phyloP scores from a whole-genome alignment of 2,888 invertebrate species.

The Cataglyphis altisquamis region DNA sequence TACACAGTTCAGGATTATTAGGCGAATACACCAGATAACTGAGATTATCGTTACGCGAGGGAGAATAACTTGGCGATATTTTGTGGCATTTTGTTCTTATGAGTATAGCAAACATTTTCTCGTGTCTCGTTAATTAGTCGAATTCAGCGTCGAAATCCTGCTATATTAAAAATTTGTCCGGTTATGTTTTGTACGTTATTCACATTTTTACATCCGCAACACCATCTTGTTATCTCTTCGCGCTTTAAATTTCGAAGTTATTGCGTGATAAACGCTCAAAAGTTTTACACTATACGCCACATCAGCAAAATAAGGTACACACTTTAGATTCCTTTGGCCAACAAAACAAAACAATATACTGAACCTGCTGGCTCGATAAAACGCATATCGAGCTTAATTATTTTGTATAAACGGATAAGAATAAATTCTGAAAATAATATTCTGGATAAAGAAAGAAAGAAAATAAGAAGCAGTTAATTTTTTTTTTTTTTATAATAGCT shows the following conservation, averaged over 20 bases:
- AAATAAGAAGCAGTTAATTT: neutral
- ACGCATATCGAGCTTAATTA: neutral
- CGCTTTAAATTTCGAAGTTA: conserved; percentile 17
- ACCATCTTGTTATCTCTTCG: conserved; percentile 18
- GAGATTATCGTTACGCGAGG: conserved; percentile 4
- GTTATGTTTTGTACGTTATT: conserved; percentile 8
- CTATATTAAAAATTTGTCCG: neutral
- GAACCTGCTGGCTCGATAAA: neutral
- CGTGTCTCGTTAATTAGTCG: conserved; percentile 45
- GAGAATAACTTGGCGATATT: neutral
- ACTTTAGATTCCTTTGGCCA: neutral
- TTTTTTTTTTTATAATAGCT: neutral
- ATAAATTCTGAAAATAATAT: conserved; percentile 1
- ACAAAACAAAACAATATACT: neutral
- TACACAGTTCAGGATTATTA: conserved; percentile 62
- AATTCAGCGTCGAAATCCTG: conserved; percentile 21
- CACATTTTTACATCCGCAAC: conserved; percentile 13
- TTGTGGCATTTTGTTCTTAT: conserved; percentile 26
- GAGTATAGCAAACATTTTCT: conserved; percentile 9
- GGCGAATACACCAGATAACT: conserved; percentile 6
- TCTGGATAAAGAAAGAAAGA: neutral
- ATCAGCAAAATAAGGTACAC: neutral
- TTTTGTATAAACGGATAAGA: neutral
- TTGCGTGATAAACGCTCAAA: conserved; percentile 24
- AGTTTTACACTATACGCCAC: conserved; percentile 5